phyloP scores from a whole-genome alignment of 2,888 invertebrate species.

The Pomacea canaliculata region DNA sequence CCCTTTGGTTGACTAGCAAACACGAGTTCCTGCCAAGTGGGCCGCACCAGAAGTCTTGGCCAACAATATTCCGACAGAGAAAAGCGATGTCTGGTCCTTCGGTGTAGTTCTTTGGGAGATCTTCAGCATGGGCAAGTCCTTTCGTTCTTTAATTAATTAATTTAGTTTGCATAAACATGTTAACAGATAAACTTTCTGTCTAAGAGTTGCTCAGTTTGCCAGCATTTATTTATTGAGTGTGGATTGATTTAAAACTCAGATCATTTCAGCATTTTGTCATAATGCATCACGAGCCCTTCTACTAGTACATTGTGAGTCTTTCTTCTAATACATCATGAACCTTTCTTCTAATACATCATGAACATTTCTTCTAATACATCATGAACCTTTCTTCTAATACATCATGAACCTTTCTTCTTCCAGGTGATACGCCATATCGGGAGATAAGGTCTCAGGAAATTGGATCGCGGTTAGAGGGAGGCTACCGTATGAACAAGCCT shows the following conservation, averaged over 20 bases:
- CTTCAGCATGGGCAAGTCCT: conserved; percentile 33
- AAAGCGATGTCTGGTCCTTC: conserved; percentile 37
- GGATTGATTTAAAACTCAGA: background rate
- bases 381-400: no score
- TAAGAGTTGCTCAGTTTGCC: no score
- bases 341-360: no score
- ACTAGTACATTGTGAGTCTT: no score
- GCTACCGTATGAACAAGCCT: conserved; percentile 43
- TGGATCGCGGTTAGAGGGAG: conserved; percentile 37
- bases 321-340: no score
- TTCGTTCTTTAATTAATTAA: background rate
- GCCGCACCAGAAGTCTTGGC: conserved; percentile 31
- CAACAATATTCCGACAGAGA: conserved; percentile 28
- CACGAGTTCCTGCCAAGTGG: conserved; percentile 36
- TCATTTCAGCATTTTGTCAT: no score
- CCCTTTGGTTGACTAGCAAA: conserved; percentile 12
- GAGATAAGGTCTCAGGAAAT: conserved; percentile 41
- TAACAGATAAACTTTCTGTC: no score
- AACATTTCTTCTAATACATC: no score
- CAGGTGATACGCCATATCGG: conserved; percentile 44
- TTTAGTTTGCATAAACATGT: background rate
- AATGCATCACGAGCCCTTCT: no score
- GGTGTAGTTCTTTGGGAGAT: conserved; percentile 36
- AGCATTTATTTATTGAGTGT: background rate
- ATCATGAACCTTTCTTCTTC: background rate